Evolutionary conservation across 2,797 vertebrate genomes (phyloP).

Genomic region (Poecilia wingei): DNA sequence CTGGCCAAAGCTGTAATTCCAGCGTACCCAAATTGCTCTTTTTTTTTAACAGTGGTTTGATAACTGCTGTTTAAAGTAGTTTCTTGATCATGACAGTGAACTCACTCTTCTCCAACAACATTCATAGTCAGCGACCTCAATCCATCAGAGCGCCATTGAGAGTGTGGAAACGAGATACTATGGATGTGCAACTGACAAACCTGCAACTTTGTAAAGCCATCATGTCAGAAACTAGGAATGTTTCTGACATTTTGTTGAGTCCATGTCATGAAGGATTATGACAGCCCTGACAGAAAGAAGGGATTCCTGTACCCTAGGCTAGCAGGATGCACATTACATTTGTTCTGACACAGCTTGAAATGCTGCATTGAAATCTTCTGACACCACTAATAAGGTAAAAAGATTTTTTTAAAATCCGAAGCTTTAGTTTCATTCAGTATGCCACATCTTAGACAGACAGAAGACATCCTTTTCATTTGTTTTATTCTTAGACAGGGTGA

Average conservation of each 20-base stretch:
- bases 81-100: neutral
- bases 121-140: neutral
- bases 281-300: neutral
- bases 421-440: neutral
- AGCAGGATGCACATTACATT: neutral
- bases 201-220: neutral
- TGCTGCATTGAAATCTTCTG: neutral
- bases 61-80: neutral
- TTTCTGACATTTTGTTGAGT: neutral
- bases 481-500: neutral
- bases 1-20: too few species aligned
- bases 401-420: neutral
- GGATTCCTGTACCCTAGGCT: neutral
- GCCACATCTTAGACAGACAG: neutral
- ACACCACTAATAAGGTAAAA: neutral
- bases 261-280: neutral
- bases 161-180: neutral
- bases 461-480: neutral
- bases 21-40: too few species aligned
- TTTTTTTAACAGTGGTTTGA: too few species aligned
- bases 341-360: neutral
- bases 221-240: neutral
- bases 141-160: neutral
- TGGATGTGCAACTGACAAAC: neutral
- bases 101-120: neutral